phyloP scores from a whole-genome alignment of 2,888 invertebrate genomes.

The Pseudococcus longispinus region DNA sequence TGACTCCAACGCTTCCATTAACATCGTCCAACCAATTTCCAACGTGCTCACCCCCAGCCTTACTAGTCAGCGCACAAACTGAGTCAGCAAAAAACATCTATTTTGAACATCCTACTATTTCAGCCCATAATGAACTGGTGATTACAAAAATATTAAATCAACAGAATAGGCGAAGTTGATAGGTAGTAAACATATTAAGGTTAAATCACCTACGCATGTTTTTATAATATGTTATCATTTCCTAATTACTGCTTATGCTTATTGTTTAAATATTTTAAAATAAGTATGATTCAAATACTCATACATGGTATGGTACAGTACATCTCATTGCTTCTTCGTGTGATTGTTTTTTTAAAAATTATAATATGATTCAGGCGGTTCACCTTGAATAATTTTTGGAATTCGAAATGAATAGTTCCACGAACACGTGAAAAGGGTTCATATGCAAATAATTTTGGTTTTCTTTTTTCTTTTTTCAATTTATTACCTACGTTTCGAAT shows the following conservation, averaged over 20 bases:
- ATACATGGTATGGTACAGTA: neutral
- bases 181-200: neutral
- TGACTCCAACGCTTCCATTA: no score
- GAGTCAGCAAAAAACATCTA: no score
- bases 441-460: neutral
- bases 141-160: constrained; percentile 10
- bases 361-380: neutral
- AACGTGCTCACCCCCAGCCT: no score
- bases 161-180: neutral
- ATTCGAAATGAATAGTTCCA: neutral
- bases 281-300: neutral
- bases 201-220: constrained; percentile 21
- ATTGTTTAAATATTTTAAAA: neutral
- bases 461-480: neutral
- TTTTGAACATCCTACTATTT: neutral
- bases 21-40: no score
- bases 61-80: no score
- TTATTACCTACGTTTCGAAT: neutral
- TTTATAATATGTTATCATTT: constrained; percentile 32
- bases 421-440: neutral
- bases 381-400: neutral
- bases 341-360: neutral
- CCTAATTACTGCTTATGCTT: constrained; percentile 5
- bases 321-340: neutral
- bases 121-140: neutral